These are phyloP conservation scores for Sebastes schlegelii DNA, from an alignment of 2,113 vertebrate species.

Conservation along the genomic window DNA sequence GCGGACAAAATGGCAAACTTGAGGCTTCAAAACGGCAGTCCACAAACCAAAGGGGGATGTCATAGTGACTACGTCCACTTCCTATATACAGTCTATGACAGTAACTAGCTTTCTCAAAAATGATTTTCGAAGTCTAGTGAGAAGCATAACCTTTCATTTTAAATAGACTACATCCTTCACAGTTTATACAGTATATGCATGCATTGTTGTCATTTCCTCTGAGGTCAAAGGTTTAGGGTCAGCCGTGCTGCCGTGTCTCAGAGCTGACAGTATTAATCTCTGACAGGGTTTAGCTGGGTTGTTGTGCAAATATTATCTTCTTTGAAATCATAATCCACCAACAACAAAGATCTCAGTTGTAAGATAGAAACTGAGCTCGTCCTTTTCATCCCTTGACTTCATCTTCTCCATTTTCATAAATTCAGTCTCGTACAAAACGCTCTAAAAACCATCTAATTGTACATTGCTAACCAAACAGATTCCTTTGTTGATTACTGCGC, in stretches of 20 bases:
- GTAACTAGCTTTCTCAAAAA: neutral
- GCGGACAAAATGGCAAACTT: too few relatives aligned
- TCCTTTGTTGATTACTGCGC: slow-evolving; percentile 58
- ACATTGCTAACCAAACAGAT: slow-evolving; percentile 62
- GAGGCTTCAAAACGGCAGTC: too few relatives aligned
- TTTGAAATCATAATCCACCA: slow-evolving; percentile 15
- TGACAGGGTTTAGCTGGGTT: neutral
- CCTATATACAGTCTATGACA: too few relatives aligned
- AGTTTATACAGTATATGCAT: neutral
- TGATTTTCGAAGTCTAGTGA: neutral
- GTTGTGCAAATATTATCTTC: slow-evolving; percentile 4
- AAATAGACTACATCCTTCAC: neutral
- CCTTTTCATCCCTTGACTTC: slow-evolving; percentile 41
- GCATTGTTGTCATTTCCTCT: neutral
- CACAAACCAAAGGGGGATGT: too few relatives aligned
- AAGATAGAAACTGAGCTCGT: slow-evolving; percentile 28
- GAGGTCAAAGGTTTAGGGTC: neutral
- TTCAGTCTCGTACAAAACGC: slow-evolving; percentile 46
- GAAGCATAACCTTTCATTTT: neutral
- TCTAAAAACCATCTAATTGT: slow-evolving; percentile 62
- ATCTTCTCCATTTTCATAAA: slow-evolving; percentile 47
- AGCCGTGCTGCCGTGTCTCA: neutral
- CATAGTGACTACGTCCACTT: too few relatives aligned
- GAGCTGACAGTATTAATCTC: neutral
- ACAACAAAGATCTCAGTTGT: slow-evolving; percentile 14